Evolutionary conservation across 2,888 invertebrate species (phyloP).

Genomic region (Cephus runcator): DNA sequence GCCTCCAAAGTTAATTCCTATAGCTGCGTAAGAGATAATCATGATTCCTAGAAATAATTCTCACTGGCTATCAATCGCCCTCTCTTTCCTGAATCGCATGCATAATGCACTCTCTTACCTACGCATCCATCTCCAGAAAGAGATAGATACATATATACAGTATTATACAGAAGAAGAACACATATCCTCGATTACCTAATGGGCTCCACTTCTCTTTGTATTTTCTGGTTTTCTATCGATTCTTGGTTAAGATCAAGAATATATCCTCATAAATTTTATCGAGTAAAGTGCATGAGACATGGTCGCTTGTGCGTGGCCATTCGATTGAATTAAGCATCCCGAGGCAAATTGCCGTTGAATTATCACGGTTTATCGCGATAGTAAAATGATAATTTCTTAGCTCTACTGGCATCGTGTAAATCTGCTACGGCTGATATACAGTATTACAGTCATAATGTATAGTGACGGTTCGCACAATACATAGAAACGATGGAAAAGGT

Average conservation of each 20-base stretch:
- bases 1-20: not conserved
- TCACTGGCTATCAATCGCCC: not conserved
- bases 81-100: not conserved
- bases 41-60: not conserved
- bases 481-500: not conserved
- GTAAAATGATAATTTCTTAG: not conserved
- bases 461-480: not conserved
- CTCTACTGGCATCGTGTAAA: not conserved
- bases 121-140: not conserved
- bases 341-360: not conserved
- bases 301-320: not conserved
- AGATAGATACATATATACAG: not conserved
- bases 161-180: constrained; percentile 6
- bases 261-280: constrained; percentile 13
- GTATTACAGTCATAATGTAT: not conserved
- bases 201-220: constrained; percentile 15
- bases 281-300: not conserved
- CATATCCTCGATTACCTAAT: constrained; percentile 21
- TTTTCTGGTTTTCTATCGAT: not conserved
- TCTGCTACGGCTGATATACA: not conserved
- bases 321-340: not conserved
- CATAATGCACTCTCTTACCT: not conserved
- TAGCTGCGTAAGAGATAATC: not conserved
- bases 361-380: not conserved
- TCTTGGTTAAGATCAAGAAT: constrained; percentile 7